phyloP scores from a whole-genome alignment of 2,888 invertebrate genomes.

The Tipula vernalis region DNA sequence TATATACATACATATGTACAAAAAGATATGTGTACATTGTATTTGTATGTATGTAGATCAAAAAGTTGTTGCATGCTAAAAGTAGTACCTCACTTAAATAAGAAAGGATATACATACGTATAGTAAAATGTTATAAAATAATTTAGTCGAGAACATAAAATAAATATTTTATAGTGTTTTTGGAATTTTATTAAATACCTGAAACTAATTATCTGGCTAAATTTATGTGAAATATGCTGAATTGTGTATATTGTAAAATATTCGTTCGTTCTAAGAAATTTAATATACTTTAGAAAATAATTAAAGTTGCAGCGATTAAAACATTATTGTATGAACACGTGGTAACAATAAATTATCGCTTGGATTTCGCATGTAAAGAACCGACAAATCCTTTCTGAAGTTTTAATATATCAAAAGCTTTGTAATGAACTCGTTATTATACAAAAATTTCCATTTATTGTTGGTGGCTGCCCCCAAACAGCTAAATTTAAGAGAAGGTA shows the following conservation, averaged over 20 bases:
- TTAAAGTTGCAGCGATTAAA: background rate
- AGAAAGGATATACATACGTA: background rate
- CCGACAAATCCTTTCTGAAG: too few relatives aligned
- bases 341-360: background rate
- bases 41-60: background rate
- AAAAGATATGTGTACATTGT: background rate
- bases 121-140: background rate
- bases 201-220: background rate
- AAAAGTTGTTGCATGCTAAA: background rate
- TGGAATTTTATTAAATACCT: background rate
- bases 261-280: background rate
- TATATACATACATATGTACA: background rate
- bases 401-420: too few relatives aligned
- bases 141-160: background rate
- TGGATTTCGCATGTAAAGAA: too few relatives aligned
- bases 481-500: too few relatives aligned
- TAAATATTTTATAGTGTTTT: background rate
- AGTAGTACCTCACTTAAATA: background rate
- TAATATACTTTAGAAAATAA: background rate
- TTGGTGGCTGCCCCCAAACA: too few relatives aligned
- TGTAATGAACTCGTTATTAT: too few relatives aligned
- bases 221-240: background rate
- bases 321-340: background rate
- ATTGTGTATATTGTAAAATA: background rate
- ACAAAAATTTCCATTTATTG: too few relatives aligned